Conservation (phyloP, 2,888 invertebrate species). For the Malthinus flaveolus region DNA sequence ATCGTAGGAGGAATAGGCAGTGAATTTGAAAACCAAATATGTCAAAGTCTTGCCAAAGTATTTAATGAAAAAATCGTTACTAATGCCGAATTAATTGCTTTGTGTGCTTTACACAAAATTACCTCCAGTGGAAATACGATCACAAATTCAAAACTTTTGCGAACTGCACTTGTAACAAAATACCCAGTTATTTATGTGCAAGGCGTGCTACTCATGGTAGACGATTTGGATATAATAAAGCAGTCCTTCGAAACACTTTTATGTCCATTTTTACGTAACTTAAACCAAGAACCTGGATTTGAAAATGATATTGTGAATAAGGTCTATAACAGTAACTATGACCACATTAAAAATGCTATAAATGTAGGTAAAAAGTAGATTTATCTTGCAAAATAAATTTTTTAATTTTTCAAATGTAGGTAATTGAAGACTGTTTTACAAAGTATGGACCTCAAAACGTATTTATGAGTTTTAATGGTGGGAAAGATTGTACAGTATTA, state of each 20-base stretch:
- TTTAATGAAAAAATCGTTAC: too few species aligned
- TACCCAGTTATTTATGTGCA: slow-evolving; percentile 25
- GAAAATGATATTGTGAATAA: background rate
- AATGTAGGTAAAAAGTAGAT: background rate
- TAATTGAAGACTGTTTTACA: slow-evolving; percentile 63
- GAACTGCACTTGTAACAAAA: background rate
- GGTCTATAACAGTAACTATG: background rate
- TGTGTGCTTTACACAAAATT: too few species aligned
- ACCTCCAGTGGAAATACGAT: too few species aligned
- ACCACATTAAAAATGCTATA: background rate
- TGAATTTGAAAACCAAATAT: too few species aligned
- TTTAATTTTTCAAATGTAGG: slow-evolving; percentile 53
- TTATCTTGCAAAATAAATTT: background rate
- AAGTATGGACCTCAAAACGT: slow-evolving; percentile 73
- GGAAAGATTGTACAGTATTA: slow-evolving; percentile 96
- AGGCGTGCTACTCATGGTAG: slow-evolving; percentile 21
- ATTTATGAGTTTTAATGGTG: slow-evolving; percentile 95
- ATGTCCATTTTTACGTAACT: slow-evolving; percentile 6
- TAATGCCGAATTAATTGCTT: too few species aligned
- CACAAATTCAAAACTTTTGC: too few species aligned
- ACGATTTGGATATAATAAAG: slow-evolving; percentile 6
- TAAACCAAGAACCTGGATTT: background rate
- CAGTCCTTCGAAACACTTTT: slow-evolving; percentile 1
- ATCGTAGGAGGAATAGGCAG: too few species aligned
- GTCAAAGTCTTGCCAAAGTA: too few species aligned